A percentile compares a stretch with the other conserved stretches of the same genome.
phyloP scores from a whole-genome alignment of 2,113 vertebrate species.

The Melanocharis versteri region DNA sequence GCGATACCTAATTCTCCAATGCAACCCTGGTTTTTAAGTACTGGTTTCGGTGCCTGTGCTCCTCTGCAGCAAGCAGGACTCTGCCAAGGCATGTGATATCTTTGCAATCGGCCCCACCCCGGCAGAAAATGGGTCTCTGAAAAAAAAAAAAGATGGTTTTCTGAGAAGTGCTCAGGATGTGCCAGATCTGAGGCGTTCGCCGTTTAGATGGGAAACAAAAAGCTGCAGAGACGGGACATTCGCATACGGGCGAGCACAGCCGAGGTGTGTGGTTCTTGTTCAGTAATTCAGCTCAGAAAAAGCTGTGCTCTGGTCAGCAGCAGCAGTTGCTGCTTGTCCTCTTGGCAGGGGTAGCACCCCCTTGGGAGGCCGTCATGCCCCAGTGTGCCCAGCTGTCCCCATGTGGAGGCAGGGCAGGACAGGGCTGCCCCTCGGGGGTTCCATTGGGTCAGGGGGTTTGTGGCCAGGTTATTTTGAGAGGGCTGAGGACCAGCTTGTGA shows the following conservation, averaged over 20 bases:
- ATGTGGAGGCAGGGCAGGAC: neutral
- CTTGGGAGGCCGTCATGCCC: accelerated
- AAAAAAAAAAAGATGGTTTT: neutral
- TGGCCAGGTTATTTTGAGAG: neutral
- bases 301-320: accelerated
- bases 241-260: accelerated
- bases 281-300: neutral
- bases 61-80: neutral
- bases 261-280: accelerated
- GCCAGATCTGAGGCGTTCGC: neutral
- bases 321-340: neutral
- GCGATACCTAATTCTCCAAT: accelerated
- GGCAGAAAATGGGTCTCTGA: neutral
- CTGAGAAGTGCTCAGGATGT: neutral
- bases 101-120: neutral
- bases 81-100: accelerated
- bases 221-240: neutral
- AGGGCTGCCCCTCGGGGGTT: too few relatives aligned
- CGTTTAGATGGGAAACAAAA: neutral
- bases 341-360: neutral
- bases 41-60: too few relatives aligned
- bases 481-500: neutral
- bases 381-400: neutral
- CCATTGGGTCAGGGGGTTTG: neutral
- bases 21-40: accelerated